A percentile compares a stretch with the other conserved stretches of the same genome.
phyloP scores from a whole-genome alignment of 2,888 invertebrate genomes.

The Orthosia incerta region DNA sequence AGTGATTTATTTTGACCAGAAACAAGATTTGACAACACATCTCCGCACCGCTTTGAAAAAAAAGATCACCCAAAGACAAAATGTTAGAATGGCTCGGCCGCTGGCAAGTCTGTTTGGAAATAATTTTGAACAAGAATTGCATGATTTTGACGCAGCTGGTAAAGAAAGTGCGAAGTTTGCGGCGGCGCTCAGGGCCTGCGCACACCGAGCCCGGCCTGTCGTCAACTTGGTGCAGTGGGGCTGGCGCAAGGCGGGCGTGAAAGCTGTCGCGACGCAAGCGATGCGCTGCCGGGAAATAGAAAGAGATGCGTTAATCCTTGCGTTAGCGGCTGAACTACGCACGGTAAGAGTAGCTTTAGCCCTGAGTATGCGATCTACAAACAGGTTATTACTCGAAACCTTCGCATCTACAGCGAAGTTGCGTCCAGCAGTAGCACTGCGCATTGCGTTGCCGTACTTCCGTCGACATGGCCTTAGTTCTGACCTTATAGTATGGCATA shows the following conservation, averaged over 20 bases:
- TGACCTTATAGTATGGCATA: conserved; percentile 70
- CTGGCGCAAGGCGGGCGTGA: conserved; percentile 75
- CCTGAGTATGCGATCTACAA: conserved; percentile 51
- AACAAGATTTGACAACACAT: conserved; percentile 70
- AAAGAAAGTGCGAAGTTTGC: conserved; percentile 58
- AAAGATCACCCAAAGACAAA: conserved; percentile 17
- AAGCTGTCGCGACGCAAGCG: conserved; percentile 75
- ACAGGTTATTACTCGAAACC: conserved; percentile 13
- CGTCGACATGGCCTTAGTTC: conserved; percentile 61
- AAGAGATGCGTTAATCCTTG: conserved; percentile 56
- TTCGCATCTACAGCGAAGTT: conserved; percentile 19
- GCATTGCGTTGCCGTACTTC: conserved; percentile 69
- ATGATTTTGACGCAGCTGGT: conserved; percentile 53
- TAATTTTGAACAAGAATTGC: conserved; percentile 52
- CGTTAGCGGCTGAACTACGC: conserved; percentile 70
- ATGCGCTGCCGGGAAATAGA: conserved; percentile 68
- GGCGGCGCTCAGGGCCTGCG: conserved; percentile 72
- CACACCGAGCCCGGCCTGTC: conserved; percentile 71
- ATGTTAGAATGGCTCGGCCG: conserved; percentile 55
- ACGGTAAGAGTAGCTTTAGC: conserved; percentile 72
- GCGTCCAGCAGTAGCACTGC: conserved; percentile 65
- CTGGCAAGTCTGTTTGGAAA: conserved; percentile 52
- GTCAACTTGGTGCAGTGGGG: conserved; percentile 71
- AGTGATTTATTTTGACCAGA: conserved; percentile 76
- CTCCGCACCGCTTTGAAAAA: conserved; percentile 57